Conservation (phyloP, 2,888 invertebrate species). For the Aporophyla lueneburgensis region DNA sequence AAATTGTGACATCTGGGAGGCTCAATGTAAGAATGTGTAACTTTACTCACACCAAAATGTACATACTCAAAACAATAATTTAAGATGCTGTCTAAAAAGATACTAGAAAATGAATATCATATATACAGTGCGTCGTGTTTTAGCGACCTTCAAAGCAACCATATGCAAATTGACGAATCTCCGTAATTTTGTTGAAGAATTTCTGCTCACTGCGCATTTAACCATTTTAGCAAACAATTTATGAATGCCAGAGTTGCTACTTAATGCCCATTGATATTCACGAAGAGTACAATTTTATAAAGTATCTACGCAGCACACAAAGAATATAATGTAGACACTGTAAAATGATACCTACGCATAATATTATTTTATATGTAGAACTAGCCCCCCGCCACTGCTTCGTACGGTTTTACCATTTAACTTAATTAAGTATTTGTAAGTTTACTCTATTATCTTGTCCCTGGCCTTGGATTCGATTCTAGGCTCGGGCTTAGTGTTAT, state of each 20-base stretch:
- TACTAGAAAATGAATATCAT: neutral
- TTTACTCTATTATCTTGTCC: too few relatives aligned
- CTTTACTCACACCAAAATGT: neutral
- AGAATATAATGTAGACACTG: slow-evolving; percentile 42
- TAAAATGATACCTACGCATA: slow-evolving; percentile 8
- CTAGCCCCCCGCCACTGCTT: neutral
- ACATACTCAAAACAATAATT: slow-evolving; percentile 3
- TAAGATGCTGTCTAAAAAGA: neutral
- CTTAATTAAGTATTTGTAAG: too few relatives aligned
- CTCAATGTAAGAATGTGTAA: too few relatives aligned
- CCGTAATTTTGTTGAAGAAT: slow-evolving; percentile 32
- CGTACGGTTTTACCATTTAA: neutral
- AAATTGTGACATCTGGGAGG: neutral
- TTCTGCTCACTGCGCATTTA: slow-evolving; percentile 52
- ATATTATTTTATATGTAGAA: neutral
- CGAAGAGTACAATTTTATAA: slow-evolving; percentile 52
- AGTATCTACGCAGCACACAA: slow-evolving; percentile 33
- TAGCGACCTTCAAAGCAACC: slow-evolving; percentile 40
- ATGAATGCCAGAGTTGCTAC: slow-evolving; percentile 52
- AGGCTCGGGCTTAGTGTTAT: too few relatives aligned
- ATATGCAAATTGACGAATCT: slow-evolving; percentile 55
- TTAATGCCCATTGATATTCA: slow-evolving; percentile 61
- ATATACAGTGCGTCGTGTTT: neutral
- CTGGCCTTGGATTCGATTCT: too few relatives aligned
- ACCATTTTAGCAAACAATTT: slow-evolving; percentile 60